Percentiles rank a stretch among this genome's conserved stretches.
Conservation (phyloP, 2,888 invertebrate species). For the Tryphoninae sp. region DNA sequence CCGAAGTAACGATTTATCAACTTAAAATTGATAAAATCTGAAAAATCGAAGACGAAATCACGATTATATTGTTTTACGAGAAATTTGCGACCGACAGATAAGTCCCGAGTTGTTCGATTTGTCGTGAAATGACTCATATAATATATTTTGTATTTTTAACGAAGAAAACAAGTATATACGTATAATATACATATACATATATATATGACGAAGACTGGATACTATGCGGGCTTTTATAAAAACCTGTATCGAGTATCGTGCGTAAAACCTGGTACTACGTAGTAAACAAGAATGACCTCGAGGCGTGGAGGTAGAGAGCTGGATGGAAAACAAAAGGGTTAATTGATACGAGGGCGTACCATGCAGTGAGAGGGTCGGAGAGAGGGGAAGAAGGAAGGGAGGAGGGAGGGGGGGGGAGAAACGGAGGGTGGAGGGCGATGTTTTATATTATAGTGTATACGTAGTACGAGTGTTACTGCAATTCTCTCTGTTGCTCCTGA, state of each 20-base stretch:
- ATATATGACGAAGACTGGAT: conserved; percentile 25
- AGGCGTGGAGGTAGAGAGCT: conserved; percentile 50
- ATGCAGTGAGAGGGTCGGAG: not conserved
- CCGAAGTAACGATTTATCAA: too few species aligned
- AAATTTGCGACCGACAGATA: too few species aligned
- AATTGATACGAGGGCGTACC: conserved; percentile 72
- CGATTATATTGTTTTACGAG: too few species aligned
- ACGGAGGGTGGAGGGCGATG: conserved; percentile 5
- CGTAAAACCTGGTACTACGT: conserved; percentile 68
- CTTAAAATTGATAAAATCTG: too few species aligned
- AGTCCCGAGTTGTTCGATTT: too few species aligned
- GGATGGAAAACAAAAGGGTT: conserved; percentile 72
- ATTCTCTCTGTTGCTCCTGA: conserved; percentile 38
- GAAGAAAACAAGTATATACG: not conserved
- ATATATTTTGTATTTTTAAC: not conserved
- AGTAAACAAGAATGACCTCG: conserved; percentile 75
- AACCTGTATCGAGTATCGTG: conserved; percentile 63
- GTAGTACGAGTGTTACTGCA: conserved; percentile 46
- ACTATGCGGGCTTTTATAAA: conserved; percentile 51
- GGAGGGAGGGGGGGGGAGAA: not conserved
- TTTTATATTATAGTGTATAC: conserved; percentile 19
- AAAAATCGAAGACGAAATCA: too few species aligned
- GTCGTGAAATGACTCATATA: too few species aligned
- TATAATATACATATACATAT: not conserved
- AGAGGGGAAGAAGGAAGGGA: not conserved